These are phyloP conservation scores for Nesometra sesokonis DNA, from an alignment of 35 echinoderm and acorn worm species.

Conservation along the genomic window DNA sequence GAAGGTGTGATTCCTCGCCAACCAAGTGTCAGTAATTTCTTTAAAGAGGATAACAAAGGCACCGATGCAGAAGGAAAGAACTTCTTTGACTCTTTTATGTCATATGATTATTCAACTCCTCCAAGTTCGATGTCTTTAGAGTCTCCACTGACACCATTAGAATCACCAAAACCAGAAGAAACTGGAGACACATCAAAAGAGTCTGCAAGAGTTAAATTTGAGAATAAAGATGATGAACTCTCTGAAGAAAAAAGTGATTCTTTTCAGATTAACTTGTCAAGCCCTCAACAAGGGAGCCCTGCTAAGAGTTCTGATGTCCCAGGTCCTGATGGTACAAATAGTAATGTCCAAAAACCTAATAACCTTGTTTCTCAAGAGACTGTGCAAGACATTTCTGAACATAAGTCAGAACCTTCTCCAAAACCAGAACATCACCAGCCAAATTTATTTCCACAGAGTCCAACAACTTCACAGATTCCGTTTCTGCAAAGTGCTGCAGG, in stretches of 20 bases:
- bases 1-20: neutral
- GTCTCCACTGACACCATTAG: neutral
- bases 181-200: neutral
- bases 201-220: neutral
- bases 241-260: neutral
- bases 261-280: neutral
- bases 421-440: neutral
- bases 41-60: neutral
- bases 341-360: neutral
- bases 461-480: neutral
- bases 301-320: neutral
- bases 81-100: conserved; percentile 14
- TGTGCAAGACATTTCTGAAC: neutral
- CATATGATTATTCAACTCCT: neutral
- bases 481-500: neutral
- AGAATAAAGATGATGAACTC: neutral
- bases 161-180: neutral
- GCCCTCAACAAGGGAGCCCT: neutral
- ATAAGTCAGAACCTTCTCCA: neutral
- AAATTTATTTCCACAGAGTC: neutral
- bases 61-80: neutral
- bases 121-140: neutral
- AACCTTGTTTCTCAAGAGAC: neutral
- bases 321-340: neutral
- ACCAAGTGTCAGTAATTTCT: conserved; percentile 8